phyloP scores from a whole-genome alignment of 2,888 invertebrate species.

The Tethea ocularis region DNA sequence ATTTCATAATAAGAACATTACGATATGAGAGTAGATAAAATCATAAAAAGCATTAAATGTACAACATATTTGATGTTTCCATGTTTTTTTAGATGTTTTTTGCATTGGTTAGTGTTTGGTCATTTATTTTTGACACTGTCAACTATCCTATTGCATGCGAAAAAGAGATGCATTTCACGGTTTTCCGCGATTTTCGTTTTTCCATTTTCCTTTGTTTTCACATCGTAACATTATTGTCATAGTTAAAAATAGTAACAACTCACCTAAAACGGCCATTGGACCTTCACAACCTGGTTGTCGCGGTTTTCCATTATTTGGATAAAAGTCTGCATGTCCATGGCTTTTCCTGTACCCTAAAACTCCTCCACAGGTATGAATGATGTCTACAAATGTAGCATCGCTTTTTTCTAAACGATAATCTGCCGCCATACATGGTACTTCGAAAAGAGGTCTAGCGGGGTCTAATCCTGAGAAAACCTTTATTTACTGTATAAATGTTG shows the following conservation, averaged over 20 bases:
- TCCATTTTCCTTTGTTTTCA: no score
- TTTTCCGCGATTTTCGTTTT: no score
- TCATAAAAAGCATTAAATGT: no score
- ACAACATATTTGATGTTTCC: no score
- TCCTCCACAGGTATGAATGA: slow-evolving; percentile 89
- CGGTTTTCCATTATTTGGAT: slow-evolving; percentile 87
- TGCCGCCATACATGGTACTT: slow-evolving; percentile 63
- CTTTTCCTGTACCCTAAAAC: slow-evolving; percentile 84
- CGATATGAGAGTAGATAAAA: no score
- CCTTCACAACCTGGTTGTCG: slow-evolving; percentile 88
- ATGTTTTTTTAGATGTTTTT: no score
- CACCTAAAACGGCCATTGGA: slow-evolving; percentile 62
- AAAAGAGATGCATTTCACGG: no score
- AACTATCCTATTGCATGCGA: no score
- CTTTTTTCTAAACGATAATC: slow-evolving; percentile 80
- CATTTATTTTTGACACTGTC: no score
- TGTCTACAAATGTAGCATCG: slow-evolving; percentile 89
- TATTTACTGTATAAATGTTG: neutral
- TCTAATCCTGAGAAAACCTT: slow-evolving; percentile 74
- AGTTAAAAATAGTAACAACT: slow-evolving; percentile 4
- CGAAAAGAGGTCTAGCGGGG: slow-evolving; percentile 87
- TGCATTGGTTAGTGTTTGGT: no score
- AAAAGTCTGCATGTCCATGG: slow-evolving; percentile 89
- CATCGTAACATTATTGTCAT: no score
- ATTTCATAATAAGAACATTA: no score